These are phyloP conservation scores for Lathronympha strigana DNA, from an alignment of 2,888 invertebrate species.

Conservation along the genomic window DNA sequence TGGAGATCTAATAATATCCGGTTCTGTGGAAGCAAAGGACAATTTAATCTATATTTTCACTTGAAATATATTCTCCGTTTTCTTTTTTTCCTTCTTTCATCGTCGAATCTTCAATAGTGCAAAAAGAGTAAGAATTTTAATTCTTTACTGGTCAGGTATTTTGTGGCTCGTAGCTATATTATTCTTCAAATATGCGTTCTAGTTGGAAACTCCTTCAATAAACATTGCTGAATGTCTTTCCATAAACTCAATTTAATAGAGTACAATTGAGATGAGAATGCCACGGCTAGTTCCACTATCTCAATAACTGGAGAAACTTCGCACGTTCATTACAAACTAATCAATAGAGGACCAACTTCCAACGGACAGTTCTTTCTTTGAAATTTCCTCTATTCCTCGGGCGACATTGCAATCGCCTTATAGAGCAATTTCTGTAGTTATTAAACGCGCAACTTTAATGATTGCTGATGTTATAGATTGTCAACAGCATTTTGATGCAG, in stretches of 20 bases:
- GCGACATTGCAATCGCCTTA: neutral
- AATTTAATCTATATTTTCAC: neutral
- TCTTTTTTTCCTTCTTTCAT: too few relatives aligned
- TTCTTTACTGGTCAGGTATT: too few relatives aligned
- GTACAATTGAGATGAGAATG: slow-evolving; percentile 2
- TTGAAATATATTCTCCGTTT: too few relatives aligned
- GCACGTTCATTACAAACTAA: slow-evolving; percentile 34
- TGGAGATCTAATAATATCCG: neutral
- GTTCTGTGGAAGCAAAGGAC: neutral
- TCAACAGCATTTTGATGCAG: too few relatives aligned
- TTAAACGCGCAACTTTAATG: too few relatives aligned
- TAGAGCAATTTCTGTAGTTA: neutral
- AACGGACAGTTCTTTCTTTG: slow-evolving; percentile 29
- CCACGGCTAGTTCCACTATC: slow-evolving; percentile 12
- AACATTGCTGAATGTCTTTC: neutral
- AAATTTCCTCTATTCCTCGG: slow-evolving; percentile 13
- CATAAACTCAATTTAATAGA: slow-evolving; percentile 7
- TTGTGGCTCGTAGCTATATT: too few relatives aligned
- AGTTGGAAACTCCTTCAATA: too few relatives aligned
- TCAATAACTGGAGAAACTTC: slow-evolving; percentile 33
- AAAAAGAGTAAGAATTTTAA: too few relatives aligned
- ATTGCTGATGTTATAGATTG: too few relatives aligned
- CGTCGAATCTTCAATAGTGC: too few relatives aligned
- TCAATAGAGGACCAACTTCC: slow-evolving; percentile 32
- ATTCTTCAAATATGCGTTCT: too few relatives aligned